Evolutionary conservation across 2,888 invertebrate species (phyloP), one percentile per base, ranked within the genome.

Genomic region (Pyrrhia umbra): DNA sequence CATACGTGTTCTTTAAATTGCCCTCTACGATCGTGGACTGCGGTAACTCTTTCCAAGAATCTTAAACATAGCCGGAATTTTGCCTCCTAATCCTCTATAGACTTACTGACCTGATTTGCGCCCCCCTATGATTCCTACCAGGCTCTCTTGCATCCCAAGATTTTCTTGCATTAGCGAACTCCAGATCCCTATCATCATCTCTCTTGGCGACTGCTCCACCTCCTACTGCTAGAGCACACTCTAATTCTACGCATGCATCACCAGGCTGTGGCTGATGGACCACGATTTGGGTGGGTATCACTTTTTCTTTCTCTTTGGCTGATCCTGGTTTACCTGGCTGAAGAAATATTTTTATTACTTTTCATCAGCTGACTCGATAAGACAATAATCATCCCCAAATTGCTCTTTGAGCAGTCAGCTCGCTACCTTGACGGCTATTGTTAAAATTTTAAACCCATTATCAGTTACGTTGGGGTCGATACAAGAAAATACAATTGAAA

Each of bases 181-280:
- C 80, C 1, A 85, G 39, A 18, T 92, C 92, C 25, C 92, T 86
- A 0, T 84, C 84, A 61, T 93, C 91, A 55, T 94, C 90, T 10
- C 92, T 84, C 20, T 54, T 84, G 0, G 87, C 89, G 0, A 27
- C 1, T 0, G 84, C 83, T 0, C 90, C 90, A n/a, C 90, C 89
- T 0, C 84, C 85, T 0, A 68, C 58, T 0, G 90, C 76, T 1
- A 90, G 46, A 0, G 90, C 82, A 56, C 92, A 92, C 56, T 94
- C 94, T 18, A 94, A 69, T 30, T 90, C 90, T 0, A 88, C 81
- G 49, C 82, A 92, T 0, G 94, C 92, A 60, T 94, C 94, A 1
- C 86, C 93, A 13, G 86, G 84, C 18, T 83, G 77, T 0, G 91
- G 91, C 3, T 80, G 78, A 25, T 77, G 78, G 0, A 66, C 21